These are phyloP conservation scores for Hydrozoanthus gracilis DNA, from an alignment of 92 coral and sea anemone genomes.

Conservation along the genomic window DNA sequence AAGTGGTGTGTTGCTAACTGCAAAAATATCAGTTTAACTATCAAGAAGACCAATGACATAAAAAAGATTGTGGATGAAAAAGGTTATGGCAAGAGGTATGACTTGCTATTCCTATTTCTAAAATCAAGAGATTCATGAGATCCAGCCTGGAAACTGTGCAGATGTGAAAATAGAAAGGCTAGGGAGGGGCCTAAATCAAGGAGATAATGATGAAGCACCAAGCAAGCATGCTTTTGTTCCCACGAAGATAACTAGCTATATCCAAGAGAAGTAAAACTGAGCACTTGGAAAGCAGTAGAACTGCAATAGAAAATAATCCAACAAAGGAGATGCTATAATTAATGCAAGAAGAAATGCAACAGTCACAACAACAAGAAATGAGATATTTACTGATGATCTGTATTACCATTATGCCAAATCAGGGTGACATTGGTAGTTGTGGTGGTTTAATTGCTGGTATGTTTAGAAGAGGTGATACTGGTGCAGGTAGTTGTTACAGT, in stretches of 20 bases:
- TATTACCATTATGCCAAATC: conserved; percentile 5
- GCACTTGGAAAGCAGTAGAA: conserved; percentile 28
- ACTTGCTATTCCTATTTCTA: too few species aligned
- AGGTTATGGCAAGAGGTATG: too few species aligned
- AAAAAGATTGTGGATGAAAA: too few species aligned
- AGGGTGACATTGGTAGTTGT: conserved; percentile 28
- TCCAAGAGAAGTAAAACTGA: conserved; percentile 39
- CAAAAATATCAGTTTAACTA: too few species aligned
- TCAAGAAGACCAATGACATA: too few species aligned
- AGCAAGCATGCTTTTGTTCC: conserved; percentile 6
- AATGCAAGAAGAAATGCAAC: conserved; percentile 9
- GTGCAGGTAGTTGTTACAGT: neutral
- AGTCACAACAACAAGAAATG: conserved; percentile 27
- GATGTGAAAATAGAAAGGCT: too few species aligned
- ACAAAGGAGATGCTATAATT: conserved; percentile 22
- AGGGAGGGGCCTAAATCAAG: too few species aligned
- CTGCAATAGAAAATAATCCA: conserved; percentile 14
- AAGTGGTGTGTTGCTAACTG: too few species aligned
- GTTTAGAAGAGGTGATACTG: neutral
- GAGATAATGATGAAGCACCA: neutral
- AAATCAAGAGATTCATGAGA: conserved; percentile 1
- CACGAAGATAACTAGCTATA: neutral
- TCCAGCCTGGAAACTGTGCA: conserved; percentile 29
- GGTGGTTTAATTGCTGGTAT: neutral
- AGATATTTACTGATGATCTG: conserved; percentile 32